Percentiles rank a stretch among this genome's conserved stretches.
Conservation (phyloP, 1,140 invertebrate genomes). For the Caenorhabditis tropicalis region DNA sequence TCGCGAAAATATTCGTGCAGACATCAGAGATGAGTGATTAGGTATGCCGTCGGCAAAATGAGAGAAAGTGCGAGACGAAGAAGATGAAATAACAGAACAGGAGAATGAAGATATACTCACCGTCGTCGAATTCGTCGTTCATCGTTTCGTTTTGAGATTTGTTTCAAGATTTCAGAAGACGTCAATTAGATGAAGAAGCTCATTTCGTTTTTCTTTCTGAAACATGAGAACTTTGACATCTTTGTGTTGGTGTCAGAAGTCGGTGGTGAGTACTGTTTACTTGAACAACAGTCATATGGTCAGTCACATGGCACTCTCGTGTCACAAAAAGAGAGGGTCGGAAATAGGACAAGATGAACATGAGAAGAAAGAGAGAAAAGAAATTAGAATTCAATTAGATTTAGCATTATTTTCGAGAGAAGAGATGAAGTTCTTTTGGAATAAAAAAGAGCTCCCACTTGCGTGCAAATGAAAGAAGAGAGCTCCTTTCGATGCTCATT, state of each 20-base stretch:
- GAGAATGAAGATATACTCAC: not conserved
- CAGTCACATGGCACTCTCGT: conserved; percentile 27
- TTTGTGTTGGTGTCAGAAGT: not conserved
- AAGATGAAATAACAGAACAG: not conserved
- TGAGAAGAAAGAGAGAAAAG: not conserved
- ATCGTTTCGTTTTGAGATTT: not conserved
- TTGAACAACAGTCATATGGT: conserved; percentile 33
- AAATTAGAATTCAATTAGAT: too few species aligned
- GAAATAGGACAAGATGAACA: not conserved
- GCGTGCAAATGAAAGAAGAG: not conserved
- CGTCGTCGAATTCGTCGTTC: not conserved
- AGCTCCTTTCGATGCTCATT: not conserved
- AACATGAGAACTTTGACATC: not conserved
- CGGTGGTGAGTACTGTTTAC: conserved; percentile 20
- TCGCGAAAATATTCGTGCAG: not conserved
- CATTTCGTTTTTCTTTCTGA: not conserved
- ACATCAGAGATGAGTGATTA: conserved; percentile 5
- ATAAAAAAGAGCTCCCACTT: not conserved
- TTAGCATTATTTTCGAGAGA: too few species aligned
- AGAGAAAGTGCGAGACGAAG: not conserved
- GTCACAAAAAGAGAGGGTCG: not conserved
- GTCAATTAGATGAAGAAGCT: conserved; percentile 13
- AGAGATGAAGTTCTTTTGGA: not conserved
- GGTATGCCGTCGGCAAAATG: not conserved
- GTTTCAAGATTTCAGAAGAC: conserved; percentile 5